Evolutionary conservation across 2,797 vertebrate species (phyloP), one percentile per base, ranked within the genome.

Genomic region (Etheostoma perlongum): DNA sequence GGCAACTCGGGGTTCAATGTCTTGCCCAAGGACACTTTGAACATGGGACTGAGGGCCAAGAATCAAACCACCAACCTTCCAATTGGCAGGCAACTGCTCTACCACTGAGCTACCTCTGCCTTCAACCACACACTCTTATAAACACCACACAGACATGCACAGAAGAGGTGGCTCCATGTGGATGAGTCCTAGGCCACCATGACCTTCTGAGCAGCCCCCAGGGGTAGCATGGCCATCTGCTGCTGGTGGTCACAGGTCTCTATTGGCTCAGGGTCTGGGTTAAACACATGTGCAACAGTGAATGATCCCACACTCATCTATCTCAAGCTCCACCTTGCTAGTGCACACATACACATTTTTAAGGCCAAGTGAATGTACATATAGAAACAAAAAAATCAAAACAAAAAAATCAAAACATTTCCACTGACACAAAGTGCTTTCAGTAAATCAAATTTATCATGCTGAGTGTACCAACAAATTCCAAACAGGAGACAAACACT

Each of bases 371-470:
- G 6, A 2, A 67, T 19, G 46, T 33, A 30, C 14, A 53, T 30
- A 52, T 11, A 76, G 16, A 74, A 40, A 75, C 63, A 74, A 67
- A 79, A 63, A n/a, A n/a, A n/a, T n/a, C n/a, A 1, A 23, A 23
- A 23, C 21, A 25, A 25, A 25, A 65, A 70, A 75, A 71, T 73
- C 63, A 40, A 72, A 69, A 93, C 88, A 88, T 80, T 83, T 82
- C 81, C 84, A 68, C 80, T 33, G 78, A 89, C 89, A 82, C 80
- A 79, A 85, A 79, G 78, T 75, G 67, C 76, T 93, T 94, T 95
- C 92, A 92, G 85, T 89, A 92, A 93, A 92, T 89, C 89, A 88
- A 94, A 93, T 94, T 91, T 88, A 88, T 90, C 88, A 88, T 82
- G 75, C 80, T 84, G 86, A 93, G 90, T 89, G 87, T 89, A 89